Evolutionary conservation across 2,113 vertebrate species (phyloP), one percentile per base, ranked within the genome.

Genomic region (Amazona vittata): DNA sequence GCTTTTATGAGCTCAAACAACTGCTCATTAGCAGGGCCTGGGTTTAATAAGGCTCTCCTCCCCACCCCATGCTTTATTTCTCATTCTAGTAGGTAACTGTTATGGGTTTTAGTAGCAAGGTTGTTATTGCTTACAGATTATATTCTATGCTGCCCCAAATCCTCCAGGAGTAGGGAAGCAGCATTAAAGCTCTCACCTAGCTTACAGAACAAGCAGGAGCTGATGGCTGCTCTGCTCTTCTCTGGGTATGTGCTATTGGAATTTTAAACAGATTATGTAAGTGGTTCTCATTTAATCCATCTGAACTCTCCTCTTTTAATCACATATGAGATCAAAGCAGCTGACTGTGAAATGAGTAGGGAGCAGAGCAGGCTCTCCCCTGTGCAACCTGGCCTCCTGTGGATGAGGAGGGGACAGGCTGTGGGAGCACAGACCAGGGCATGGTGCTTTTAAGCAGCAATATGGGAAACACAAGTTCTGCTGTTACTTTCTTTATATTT

Each of bases 231-330:
- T 90, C 75, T 84, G 31, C 79, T 63, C 75, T 43, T 21, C 86
- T 35, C 82, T 41, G 73, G 92, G 11, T 46, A 9, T 25, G 69
- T 69, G 83, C 69, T 76, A 9, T 80, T 70, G 92, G 96, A 96
- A 97, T 97, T 96, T 96, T 90, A 95, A 97, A 85, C 77, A 92
- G 94, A 93, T 97, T 97, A 96, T 97, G 74, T 96, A 97, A 97
- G 95, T 71, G 90, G 76, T 75, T 96, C 83, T 93, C 83, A 12
- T 90, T 96, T 95, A 97, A 97, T 96, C 92, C 94, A 87, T 95
- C 28, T 79, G 93, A 97, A 92, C 93, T 86, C 71, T 82, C 88
- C 80, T 95, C 85, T 90, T 67, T 81, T 90, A 94, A 86, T 81
- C 24, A 73, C 86, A 55, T 21, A 22, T 1, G 28, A 96, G 97